Base-by-base conservation (phyloP, 1,140 invertebrate species). In the Zaprionus ghesquierei region DNA sequence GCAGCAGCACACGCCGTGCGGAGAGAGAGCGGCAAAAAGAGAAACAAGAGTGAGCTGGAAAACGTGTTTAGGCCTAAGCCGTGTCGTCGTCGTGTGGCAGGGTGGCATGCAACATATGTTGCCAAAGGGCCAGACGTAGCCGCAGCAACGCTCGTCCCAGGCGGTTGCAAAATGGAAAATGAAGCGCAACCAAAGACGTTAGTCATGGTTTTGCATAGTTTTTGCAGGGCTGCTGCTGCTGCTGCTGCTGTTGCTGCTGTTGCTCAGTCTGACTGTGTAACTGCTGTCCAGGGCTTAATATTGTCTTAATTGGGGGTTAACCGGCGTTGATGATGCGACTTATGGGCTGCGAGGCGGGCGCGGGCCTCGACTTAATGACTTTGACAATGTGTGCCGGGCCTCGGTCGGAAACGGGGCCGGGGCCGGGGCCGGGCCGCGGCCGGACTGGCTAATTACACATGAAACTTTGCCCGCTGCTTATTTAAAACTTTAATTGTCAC, bases 291-390 rank as follows among this genome's bases (percentile, higher is more conserved):
- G 69, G 68, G 85, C 84, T 91, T 91, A 91, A 91, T 91, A 89
- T 90, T 91, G 82, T 91, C 86, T 91, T 91, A 91, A 91, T 91
- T 91, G 90, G 90, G 90, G 90, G 90, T 91, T 91, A 91, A 91
- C 90, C 90, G 90, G 86, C 90, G 90, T 91, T 91, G 90, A 91
- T 91, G 86, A 91, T 89, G 90, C 86, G 87, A 77, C 79, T 89
- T 89, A 89, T 89, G 84, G 85, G 85, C 64, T 82, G 77, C 75
- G 72, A 68, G 76, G 44, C 59, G 41, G 60, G 49, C 20, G 41
- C 33, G 51, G 56, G 53, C 53, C 35, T 70, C 58, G 72, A 91
- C 86, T 91, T 91, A 91, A 91, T 90, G 86, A 91, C 90, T 91
- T 90, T 90, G 81, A 89, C 85, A 84, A 89, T 89, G 85, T 86